A percentile compares a stretch with the other conserved stretches of the same genome.
Conservation (phyloP, 2,888 invertebrate genomes). For the Rhingia rostrata region DNA sequence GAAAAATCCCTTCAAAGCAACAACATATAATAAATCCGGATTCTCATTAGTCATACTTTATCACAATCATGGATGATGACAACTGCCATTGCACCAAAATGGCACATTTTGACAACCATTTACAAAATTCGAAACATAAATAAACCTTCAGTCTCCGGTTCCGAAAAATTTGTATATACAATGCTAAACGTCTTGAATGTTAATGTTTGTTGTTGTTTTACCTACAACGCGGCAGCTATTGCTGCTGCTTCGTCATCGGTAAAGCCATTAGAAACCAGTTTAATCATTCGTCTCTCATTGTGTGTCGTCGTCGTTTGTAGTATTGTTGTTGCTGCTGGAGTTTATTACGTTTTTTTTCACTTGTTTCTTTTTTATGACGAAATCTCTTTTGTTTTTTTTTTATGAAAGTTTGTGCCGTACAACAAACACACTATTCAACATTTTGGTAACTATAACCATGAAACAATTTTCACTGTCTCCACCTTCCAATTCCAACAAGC, state of each 20-base stretch:
- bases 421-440: slow-evolving; percentile 10
- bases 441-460: slow-evolving; percentile 59
- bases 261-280: slow-evolving; percentile 56
- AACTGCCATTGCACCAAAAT: not conserved
- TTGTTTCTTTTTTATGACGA: slow-evolving; percentile 61
- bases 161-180: not conserved
- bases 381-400: slow-evolving; percentile 47
- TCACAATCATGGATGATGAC: not conserved
- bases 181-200: slow-evolving; percentile 36
- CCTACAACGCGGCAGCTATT: slow-evolving; percentile 3
- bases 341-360: slow-evolving; percentile 49
- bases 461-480: slow-evolving; percentile 56
- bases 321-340: slow-evolving; percentile 26
- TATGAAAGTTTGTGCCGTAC: slow-evolving; percentile 59
- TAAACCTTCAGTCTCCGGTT: slow-evolving; percentile 1
- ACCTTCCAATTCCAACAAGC: slow-evolving; percentile 17
- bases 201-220: slow-evolving; percentile 24
- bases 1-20: too few relatives aligned
- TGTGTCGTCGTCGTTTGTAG: slow-evolving; percentile 1
- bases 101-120: not conserved
- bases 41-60: not conserved
- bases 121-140: slow-evolving; percentile 3
- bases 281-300: slow-evolving; percentile 27
- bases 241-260: slow-evolving; percentile 59
- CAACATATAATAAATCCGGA: not conserved